phyloP scores from a whole-genome alignment of 2,113 vertebrate species.

The Beaufortia kweichowensis region DNA sequence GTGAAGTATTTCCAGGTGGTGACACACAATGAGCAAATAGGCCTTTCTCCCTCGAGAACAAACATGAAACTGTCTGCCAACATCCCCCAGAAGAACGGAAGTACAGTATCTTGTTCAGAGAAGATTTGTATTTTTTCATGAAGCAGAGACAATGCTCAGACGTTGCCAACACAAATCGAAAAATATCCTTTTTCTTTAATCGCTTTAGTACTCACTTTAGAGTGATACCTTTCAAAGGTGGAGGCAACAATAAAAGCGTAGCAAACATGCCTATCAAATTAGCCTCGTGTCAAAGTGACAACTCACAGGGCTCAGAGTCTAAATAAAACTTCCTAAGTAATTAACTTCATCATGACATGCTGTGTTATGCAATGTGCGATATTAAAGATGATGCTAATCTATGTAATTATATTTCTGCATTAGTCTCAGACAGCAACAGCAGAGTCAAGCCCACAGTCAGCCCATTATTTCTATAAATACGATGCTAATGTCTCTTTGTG shows the following conservation, averaged over 20 bases:
- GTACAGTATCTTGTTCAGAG: too few relatives aligned
- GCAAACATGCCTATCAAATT: constrained; percentile 9
- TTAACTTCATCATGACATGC: constrained; percentile 29
- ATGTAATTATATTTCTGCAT: constrained; percentile 16
- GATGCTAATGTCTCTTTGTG: constrained; percentile 45
- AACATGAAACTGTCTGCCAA: too few relatives aligned
- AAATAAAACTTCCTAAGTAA: constrained; percentile 9
- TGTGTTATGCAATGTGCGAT: constrained; percentile 20
- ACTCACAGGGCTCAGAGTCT: neutral
- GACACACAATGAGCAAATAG: too few relatives aligned
- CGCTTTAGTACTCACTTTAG: constrained; percentile 7
- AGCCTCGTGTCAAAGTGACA: neutral
- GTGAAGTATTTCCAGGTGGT: too few relatives aligned
- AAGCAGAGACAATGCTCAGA: neutral
- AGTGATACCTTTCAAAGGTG: neutral
- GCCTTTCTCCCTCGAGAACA: too few relatives aligned
- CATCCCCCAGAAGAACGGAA: too few relatives aligned
- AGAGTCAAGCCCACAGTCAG: constrained; percentile 17
- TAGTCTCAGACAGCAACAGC: neutral
- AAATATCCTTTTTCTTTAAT: too few relatives aligned
- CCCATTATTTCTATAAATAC: constrained; percentile 55
- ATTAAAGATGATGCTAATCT: constrained; percentile 34
- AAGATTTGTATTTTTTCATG: neutral
- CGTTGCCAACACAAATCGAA: too few relatives aligned
- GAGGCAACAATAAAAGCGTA: constrained; percentile 45